Percentiles rank a stretch among this genome's conserved stretches.
Conservation (phyloP, 2,888 invertebrate genomes). For the Drosophila prolongata region DNA sequence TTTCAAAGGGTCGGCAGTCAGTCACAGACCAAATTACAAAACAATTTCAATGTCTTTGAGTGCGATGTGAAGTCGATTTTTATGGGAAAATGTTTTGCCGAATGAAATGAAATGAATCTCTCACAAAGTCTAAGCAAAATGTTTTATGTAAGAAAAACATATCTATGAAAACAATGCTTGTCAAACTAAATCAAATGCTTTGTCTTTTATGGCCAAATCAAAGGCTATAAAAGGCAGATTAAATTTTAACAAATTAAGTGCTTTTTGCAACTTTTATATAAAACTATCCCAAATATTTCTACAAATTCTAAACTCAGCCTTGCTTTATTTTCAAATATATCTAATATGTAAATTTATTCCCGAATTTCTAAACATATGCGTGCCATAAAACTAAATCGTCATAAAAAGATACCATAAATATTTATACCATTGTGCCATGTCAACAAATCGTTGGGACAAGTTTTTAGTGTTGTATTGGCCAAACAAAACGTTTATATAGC, state of each 20-base stretch:
- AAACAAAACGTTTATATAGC: conserved; percentile 6
- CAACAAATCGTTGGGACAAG: conserved; percentile 16
- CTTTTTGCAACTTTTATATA: not conserved
- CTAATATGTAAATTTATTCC: conserved; percentile 18
- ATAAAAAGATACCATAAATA: conserved; percentile 19
- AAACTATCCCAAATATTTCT: not conserved
- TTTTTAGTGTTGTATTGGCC: conserved; percentile 2
- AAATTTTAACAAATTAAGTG: not conserved
- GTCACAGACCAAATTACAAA: conserved; percentile 59
- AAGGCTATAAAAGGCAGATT: not conserved
- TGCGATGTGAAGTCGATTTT: conserved; percentile 53
- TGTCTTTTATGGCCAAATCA: conserved; percentile 7
- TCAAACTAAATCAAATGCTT: conserved; percentile 9
- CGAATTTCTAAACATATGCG: not conserved
- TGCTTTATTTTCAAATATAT: not conserved
- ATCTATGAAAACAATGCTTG: not conserved
- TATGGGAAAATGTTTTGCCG: conserved; percentile 69
- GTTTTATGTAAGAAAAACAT: conserved; percentile 54
- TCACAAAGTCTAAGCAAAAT: conserved; percentile 2
- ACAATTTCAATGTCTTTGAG: conserved; percentile 56
- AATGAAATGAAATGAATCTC: conserved; percentile 52
- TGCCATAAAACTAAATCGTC: conserved; percentile 24
- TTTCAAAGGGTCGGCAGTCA: conserved; percentile 15
- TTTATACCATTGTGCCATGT: conserved; percentile 10
- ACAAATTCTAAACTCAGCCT: not conserved